These are phyloP conservation scores for Colossoma macropomum DNA, from an alignment of 2,113 vertebrate species.

Conservation along the genomic window DNA sequence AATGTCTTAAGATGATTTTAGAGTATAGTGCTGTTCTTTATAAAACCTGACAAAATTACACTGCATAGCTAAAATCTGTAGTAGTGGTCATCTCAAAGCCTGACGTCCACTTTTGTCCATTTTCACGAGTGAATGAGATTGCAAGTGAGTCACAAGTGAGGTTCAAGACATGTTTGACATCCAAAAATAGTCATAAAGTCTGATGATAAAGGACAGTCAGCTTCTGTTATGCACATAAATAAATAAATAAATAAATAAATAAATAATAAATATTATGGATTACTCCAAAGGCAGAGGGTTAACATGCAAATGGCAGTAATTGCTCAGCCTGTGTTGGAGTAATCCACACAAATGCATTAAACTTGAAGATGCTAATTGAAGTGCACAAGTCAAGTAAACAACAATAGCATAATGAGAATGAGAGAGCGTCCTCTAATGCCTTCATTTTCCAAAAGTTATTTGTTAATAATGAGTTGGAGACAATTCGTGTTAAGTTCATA, in stretches of 20 bases:
- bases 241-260: background rate
- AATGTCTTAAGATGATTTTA: too few relatives aligned
- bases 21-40: too few relatives aligned
- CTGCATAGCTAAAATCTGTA: too few relatives aligned
- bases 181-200: too few relatives aligned
- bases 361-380: conserved; percentile 1
- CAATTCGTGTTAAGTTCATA: conserved; percentile 10
- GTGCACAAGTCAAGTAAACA: conserved; percentile 2
- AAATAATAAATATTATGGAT: background rate
- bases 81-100: too few relatives aligned
- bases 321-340: background rate
- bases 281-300: background rate
- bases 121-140: too few relatives aligned
- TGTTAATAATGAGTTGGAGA: conserved; percentile 14
- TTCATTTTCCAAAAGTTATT: background rate
- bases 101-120: too few relatives aligned
- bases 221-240: background rate
- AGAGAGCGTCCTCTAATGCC: background rate
- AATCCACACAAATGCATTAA: conserved; percentile 10
- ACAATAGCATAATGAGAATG: background rate
- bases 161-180: too few relatives aligned
- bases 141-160: too few relatives aligned
- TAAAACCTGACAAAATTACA: too few relatives aligned
- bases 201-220: too few relatives aligned
- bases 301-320: background rate